phyloP scores from a whole-genome alignment of 2,797 vertebrate genomes.

The Cyclopterus lumpus region DNA sequence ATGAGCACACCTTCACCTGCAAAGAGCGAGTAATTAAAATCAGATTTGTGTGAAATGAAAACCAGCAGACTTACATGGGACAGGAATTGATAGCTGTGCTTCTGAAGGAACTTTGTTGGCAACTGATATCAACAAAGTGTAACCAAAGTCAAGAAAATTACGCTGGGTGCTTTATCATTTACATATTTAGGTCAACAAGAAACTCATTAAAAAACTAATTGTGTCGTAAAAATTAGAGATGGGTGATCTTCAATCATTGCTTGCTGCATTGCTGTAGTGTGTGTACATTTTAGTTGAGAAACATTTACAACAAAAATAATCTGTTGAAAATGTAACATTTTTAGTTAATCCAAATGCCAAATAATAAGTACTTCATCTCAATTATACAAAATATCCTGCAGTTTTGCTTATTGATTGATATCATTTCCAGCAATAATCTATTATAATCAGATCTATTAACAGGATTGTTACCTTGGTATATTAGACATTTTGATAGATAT shows the following conservation, averaged over 20 bases:
- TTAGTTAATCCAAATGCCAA: not conserved
- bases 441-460: too few relatives aligned
- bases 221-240: not conserved
- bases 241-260: not conserved
- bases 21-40: slow-evolving; percentile 43
- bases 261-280: not conserved
- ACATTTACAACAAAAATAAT: not conserved
- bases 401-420: too few relatives aligned
- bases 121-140: not conserved
- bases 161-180: slow-evolving; percentile 18
- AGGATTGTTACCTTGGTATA: too few relatives aligned
- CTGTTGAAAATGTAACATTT: too few relatives aligned
- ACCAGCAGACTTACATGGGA: slow-evolving; percentile 17
- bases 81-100: not conserved
- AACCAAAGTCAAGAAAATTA: slow-evolving; percentile 6
- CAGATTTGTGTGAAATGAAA: slow-evolving; percentile 45
- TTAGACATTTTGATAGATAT: too few relatives aligned
- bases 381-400: not conserved
- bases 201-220: not conserved
- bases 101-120: slow-evolving; percentile 10
- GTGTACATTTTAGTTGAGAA: not conserved
- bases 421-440: too few relatives aligned
- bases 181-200: not conserved
- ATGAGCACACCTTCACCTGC: slow-evolving; percentile 40
- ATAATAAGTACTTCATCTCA: not conserved